Conservation (phyloP, 2,888 invertebrate genomes). For the Netelia inedita region DNA sequence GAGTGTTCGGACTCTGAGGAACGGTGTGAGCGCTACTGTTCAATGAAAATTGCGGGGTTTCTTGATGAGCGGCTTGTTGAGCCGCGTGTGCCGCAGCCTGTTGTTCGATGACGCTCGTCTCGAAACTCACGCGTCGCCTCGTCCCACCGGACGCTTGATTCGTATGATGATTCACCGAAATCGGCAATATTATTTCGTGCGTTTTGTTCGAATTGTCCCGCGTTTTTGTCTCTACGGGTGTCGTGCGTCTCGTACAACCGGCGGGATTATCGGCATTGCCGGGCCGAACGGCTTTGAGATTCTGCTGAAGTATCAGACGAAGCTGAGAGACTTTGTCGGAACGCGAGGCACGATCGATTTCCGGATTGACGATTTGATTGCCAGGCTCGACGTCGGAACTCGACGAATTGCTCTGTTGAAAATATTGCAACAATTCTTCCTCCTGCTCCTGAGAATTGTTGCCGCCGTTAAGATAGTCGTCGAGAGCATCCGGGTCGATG, state of each 20-base stretch:
- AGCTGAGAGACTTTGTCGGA: conserved; percentile 91
- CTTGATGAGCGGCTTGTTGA: conserved; percentile 16
- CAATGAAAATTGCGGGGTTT: conserved; percentile 17
- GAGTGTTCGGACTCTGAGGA: conserved; percentile 91
- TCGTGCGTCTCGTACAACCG: conserved; percentile 60
- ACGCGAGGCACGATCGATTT: conserved; percentile 82
- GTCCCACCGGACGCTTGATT: conserved; percentile 78
- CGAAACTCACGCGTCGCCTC: conserved; percentile 87
- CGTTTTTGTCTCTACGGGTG: conserved; percentile 52
- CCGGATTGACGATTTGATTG: conserved; percentile 60
- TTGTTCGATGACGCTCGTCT: conserved; percentile 84
- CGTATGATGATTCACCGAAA: conserved; percentile 79
- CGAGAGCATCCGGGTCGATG: conserved; percentile 92
- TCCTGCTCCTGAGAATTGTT: conserved; percentile 92
- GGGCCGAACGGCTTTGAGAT: conserved; percentile 86
- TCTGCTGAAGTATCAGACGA: conserved; percentile 90
- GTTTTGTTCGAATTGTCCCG: conserved; percentile 73
- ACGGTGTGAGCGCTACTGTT: conserved; percentile 82
- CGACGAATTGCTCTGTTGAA: conserved; percentile 87
- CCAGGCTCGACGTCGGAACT: conserved; percentile 80
- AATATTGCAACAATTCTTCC: conserved; percentile 94
- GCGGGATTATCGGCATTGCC: conserved; percentile 58
- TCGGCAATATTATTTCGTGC: conserved; percentile 81
- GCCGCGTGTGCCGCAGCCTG: conserved; percentile 75
- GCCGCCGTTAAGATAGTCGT: conserved; percentile 92